These are phyloP conservation scores for Melieria picta DNA, from an alignment of 2,888 invertebrate genomes.

Conservation along the genomic window DNA sequence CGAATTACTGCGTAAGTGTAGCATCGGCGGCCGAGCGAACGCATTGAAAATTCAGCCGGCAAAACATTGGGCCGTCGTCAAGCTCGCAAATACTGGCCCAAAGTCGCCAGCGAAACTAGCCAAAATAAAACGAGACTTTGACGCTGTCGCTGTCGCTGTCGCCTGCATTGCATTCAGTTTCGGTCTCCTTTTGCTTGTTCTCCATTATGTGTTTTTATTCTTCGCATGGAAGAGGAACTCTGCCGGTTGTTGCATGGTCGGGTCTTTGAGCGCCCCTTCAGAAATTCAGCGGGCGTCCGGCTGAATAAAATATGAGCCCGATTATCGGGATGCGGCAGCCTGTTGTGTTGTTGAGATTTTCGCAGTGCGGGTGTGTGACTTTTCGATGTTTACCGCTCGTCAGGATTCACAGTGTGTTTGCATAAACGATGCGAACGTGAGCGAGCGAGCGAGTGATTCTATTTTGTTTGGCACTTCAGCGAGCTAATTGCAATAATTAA, in stretches of 20 bases:
- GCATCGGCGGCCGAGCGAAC: not conserved
- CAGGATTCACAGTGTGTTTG: constrained; percentile 18
- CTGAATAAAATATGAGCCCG: constrained; percentile 29
- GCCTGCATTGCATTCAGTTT: too few relatives aligned
- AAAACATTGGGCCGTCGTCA: not conserved
- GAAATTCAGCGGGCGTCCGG: not conserved
- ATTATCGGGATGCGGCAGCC: constrained; percentile 23
- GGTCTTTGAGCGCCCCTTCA: too few relatives aligned
- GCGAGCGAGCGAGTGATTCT: too few relatives aligned
- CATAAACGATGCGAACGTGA: not conserved
- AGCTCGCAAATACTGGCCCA: constrained; percentile 6
- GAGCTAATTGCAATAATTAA: too few relatives aligned
- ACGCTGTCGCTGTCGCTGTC: not conserved
- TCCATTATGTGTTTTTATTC: not conserved
- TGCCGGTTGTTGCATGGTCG: not conserved
- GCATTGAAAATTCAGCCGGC: constrained; percentile 25
- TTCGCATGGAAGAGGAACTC: not conserved
- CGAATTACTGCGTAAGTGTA: constrained; percentile 15
- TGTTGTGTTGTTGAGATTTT: constrained; percentile 23
- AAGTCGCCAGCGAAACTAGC: not conserved
- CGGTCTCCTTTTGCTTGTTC: too few relatives aligned
- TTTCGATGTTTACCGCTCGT: not conserved
- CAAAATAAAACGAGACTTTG: constrained; percentile 27
- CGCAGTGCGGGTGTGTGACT: constrained; percentile 8
- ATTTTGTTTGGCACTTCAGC: too few relatives aligned